These are phyloP conservation scores for Apodemia duryi DNA, from an alignment of 2,888 invertebrate species.

Conservation along the genomic window DNA sequence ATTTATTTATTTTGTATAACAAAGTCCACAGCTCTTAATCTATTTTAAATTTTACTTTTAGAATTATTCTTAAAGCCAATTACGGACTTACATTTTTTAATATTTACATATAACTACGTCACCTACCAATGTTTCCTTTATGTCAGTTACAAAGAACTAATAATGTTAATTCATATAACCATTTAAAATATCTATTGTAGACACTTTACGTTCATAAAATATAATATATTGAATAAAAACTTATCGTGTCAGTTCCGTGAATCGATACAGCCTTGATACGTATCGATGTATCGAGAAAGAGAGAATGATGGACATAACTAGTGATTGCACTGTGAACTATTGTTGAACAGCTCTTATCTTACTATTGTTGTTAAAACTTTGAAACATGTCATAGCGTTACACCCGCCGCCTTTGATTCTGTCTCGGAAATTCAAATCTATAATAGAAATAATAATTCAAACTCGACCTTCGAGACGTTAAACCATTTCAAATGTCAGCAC, in stretches of 20 bases:
- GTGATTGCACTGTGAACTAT: conserved; percentile 73
- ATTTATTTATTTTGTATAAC: too few species aligned
- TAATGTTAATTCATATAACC: too few species aligned
- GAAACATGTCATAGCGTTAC: conserved; percentile 67
- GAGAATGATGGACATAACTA: conserved; percentile 28
- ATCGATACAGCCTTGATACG: neutral
- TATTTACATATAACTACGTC: too few species aligned
- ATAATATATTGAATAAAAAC: neutral
- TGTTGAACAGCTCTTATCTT: conserved; percentile 41
- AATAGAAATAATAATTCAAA: conserved; percentile 1
- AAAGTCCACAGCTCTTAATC: too few species aligned
- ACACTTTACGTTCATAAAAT: neutral
- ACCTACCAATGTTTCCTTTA: too few species aligned
- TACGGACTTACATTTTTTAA: too few species aligned
- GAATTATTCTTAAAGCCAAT: too few species aligned
- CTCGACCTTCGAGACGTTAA: conserved; percentile 11
- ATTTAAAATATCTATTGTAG: neutral
- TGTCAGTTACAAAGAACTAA: too few species aligned
- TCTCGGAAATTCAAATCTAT: conserved; percentile 5
- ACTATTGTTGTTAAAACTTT: conserved; percentile 50
- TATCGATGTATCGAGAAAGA: conserved; percentile 7
- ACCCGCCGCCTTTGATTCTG: conserved; percentile 36
- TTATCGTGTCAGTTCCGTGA: neutral
- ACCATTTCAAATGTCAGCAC: conserved; percentile 7
- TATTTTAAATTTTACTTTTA: too few species aligned